A percentile compares a stretch with the other conserved stretches of the same genome.
Evolutionary conservation across 2,888 invertebrate genomes (phyloP).

Genomic region (Camptogramma bilineatum): DNA sequence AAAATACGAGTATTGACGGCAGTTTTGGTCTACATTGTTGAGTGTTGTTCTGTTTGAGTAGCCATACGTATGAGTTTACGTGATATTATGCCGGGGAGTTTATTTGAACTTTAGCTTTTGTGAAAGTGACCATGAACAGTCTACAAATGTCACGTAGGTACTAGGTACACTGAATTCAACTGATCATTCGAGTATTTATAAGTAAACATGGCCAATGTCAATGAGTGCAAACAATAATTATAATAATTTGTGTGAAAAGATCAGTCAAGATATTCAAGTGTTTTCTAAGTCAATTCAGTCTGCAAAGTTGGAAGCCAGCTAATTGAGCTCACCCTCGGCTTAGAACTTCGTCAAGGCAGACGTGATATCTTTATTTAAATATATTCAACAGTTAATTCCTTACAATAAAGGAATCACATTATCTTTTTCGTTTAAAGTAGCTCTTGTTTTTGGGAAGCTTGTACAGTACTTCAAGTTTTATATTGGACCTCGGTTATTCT

Average conservation of each 20-base stretch:
- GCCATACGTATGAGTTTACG: not conserved
- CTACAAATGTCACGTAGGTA: constrained; percentile 2
- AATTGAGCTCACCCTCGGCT: constrained; percentile 21
- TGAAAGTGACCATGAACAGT: constrained; percentile 25
- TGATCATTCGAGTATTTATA: not conserved
- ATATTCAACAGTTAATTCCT: not conserved
- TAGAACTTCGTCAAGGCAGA: constrained; percentile 87
- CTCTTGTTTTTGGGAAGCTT: too few species aligned
- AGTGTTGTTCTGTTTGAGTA: not conserved
- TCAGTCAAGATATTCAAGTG: constrained; percentile 13
- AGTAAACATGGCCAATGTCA: constrained; percentile 15
- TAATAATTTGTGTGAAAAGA: constrained; percentile 11
- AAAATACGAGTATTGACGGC: not conserved
- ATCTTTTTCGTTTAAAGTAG: too few species aligned
- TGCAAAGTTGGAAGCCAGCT: constrained; percentile 24
- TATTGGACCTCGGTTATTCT: too few species aligned
- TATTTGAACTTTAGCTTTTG: constrained; percentile 17
- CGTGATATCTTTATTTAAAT: not conserved
- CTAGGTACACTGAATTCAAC: not conserved
- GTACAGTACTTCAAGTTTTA: too few species aligned
- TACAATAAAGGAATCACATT: too few species aligned
- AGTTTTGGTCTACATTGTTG: not conserved
- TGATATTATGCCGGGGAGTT: constrained; percentile 1
- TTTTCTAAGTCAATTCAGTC: constrained; percentile 19
- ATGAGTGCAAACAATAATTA: not conserved